Percentiles rank a stretch among this genome's conserved stretches.
Evolutionary conservation across 1,140 invertebrate species (phyloP).

Genomic region (Apis dorsata): DNA sequence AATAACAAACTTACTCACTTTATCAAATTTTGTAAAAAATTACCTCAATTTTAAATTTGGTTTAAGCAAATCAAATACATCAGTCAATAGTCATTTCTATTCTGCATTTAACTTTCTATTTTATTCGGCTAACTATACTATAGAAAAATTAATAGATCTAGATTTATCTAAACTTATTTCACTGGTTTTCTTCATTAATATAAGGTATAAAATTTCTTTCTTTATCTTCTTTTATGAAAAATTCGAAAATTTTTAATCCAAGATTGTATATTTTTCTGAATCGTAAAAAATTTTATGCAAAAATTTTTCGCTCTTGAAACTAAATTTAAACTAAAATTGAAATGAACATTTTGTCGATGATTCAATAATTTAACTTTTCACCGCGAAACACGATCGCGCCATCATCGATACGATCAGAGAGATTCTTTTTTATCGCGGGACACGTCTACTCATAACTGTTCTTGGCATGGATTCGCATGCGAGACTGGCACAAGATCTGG

Average conservation of each 20-base stretch:
- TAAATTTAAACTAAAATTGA: background rate
- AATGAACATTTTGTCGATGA: background rate
- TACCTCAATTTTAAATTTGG: background rate
- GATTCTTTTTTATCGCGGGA: background rate
- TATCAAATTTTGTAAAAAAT: background rate
- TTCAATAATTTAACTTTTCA: too few species aligned
- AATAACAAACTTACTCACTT: background rate
- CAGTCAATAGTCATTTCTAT: too few species aligned
- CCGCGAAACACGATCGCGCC: background rate
- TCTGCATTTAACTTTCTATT: too few species aligned
- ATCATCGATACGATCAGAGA: background rate
- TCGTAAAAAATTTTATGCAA: background rate
- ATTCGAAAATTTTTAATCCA: background rate
- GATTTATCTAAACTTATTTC: background rate
- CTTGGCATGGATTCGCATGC: slow-evolving; percentile 26
- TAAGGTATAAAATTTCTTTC: too few species aligned
- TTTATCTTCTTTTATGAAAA: background rate
- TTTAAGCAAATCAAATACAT: too few species aligned
- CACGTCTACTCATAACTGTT: slow-evolving; percentile 25
- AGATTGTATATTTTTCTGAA: background rate
- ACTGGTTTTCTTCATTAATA: background rate
- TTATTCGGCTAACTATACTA: background rate
- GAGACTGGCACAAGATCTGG: slow-evolving; percentile 42
- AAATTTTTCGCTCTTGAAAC: background rate
- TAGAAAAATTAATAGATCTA: fast-evolving